These are phyloP conservation scores for Villa cingulata DNA, from an alignment of 2,888 invertebrate genomes.

Conservation along the genomic window DNA sequence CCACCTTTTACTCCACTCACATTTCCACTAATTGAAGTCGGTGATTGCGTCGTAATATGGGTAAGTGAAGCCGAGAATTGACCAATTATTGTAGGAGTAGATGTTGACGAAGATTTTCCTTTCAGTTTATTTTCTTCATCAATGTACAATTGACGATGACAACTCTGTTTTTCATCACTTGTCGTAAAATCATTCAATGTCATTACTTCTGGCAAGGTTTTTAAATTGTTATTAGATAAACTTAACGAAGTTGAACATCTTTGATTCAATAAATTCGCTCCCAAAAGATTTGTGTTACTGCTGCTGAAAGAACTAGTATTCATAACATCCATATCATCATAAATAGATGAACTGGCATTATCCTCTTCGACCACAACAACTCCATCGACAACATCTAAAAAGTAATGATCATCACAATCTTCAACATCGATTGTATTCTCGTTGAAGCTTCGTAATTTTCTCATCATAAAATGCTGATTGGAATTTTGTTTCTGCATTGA, in stretches of 20 bases:
- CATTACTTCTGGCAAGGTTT: slow-evolving; percentile 57
- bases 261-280: slow-evolving; percentile 46
- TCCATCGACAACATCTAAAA: slow-evolving; percentile 8
- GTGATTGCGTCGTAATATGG: neutral
- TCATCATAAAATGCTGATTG: slow-evolving; percentile 4
- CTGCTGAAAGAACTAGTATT: neutral
- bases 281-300: slow-evolving; percentile 21
- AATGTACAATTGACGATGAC: neutral
- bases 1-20: neutral
- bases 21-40: neutral
- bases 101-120: slow-evolving; percentile 18
- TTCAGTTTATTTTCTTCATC: slow-evolving; percentile 1
- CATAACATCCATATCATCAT: neutral
- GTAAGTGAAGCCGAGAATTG: slow-evolving; percentile 6
- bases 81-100: slow-evolving; percentile 10
- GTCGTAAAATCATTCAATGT: slow-evolving; percentile 50
- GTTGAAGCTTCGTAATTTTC: slow-evolving; percentile 15
- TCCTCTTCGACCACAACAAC: slow-evolving; percentile 12
- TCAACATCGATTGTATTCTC: slow-evolving; percentile 12
- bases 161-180: neutral
- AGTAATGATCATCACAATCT: slow-evolving; percentile 11
- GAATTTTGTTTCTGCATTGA: slow-evolving; percentile 7
- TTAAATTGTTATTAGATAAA: slow-evolving; percentile 55
- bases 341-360: neutral
- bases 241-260: slow-evolving; percentile 45